These are phyloP conservation scores for Andinoacara biseriatus DNA, from an alignment of 2,113 vertebrate genomes.

Conservation along the genomic window DNA sequence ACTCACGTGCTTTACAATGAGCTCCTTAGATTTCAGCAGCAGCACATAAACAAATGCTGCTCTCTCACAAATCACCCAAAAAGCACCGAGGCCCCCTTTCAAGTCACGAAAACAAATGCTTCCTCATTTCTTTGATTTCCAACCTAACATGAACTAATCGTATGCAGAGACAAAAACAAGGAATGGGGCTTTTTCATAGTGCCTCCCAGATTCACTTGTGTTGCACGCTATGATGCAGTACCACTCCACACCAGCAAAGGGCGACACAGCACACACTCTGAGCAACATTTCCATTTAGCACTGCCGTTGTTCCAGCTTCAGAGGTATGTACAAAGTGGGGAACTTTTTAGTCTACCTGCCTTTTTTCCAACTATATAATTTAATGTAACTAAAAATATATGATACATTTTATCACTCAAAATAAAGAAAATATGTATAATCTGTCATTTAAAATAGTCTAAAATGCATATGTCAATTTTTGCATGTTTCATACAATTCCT, in stretches of 20 bases:
- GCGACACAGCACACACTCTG: conserved; percentile 68
- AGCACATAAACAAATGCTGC: conserved; percentile 75
- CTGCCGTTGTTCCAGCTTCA: conserved; percentile 49
- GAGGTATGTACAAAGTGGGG: conserved; percentile 54
- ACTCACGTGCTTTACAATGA: conserved; percentile 72
- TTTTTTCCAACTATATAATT: conserved; percentile 53
- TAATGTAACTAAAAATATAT: conserved; percentile 83
- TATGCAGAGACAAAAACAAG: conserved; percentile 66
- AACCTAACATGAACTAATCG: background rate
- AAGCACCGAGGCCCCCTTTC: conserved; percentile 42
- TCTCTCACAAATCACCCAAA: conserved; percentile 85
- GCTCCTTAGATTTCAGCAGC: conserved; percentile 70
- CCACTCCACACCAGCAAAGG: conserved; percentile 83
- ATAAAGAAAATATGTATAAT: conserved; percentile 80
- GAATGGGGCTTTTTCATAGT: conserved; percentile 66
- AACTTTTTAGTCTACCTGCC: conserved; percentile 33
- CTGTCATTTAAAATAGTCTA: conserved; percentile 70
- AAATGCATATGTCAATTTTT: conserved; percentile 82
- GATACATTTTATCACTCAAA: conserved; percentile 68
- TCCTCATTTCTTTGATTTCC: conserved; percentile 16
- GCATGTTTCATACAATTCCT: conserved; percentile 82
- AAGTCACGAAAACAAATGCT: conserved; percentile 33
- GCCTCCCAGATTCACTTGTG: conserved; percentile 38
- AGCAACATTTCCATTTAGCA: conserved; percentile 47
- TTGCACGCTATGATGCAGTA: conserved; percentile 82